phyloP scores from a whole-genome alignment of 2,113 vertebrate species.

The Brachirus orientalis region DNA sequence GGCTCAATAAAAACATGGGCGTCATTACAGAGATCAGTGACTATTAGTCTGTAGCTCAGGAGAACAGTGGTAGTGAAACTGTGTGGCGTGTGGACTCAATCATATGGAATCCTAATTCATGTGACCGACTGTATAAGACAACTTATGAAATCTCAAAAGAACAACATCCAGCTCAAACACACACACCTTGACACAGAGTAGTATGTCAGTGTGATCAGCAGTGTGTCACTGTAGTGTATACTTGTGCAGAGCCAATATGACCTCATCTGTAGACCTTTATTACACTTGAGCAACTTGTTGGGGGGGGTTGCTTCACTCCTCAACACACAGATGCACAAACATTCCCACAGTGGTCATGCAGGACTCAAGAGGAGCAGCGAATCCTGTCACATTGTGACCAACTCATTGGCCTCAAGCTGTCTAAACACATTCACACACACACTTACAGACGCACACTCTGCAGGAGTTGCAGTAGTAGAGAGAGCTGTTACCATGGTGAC shows the following conservation, averaged over 20 bases:
- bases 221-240: slow-evolving; percentile 33
- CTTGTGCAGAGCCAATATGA: slow-evolving; percentile 39
- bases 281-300: slow-evolving; percentile 20
- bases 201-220: slow-evolving; percentile 24
- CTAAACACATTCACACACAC: slow-evolving; percentile 51
- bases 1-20: background rate
- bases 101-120: slow-evolving; percentile 18
- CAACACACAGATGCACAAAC: slow-evolving; percentile 24
- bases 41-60: slow-evolving; percentile 28
- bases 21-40: slow-evolving; percentile 7
- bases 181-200: slow-evolving; percentile 12
- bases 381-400: slow-evolving; percentile 61
- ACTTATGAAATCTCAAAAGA: slow-evolving; percentile 30
- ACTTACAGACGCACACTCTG: slow-evolving; percentile 37
- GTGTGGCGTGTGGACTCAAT: slow-evolving; percentile 19
- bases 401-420: slow-evolving; percentile 64
- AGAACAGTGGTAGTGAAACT: slow-evolving; percentile 15
- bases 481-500: slow-evolving; percentile 72
- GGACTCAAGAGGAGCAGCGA: slow-evolving; percentile 52
- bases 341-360: slow-evolving; percentile 9
- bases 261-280: slow-evolving; percentile 61
- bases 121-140: slow-evolving; percentile 38
- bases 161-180: slow-evolving; percentile 11
- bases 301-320: background rate
- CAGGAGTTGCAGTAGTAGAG: slow-evolving; percentile 51